phyloP scores from a whole-genome alignment of 35 echinoderm and acorn worm species.

The Heliocidaris tuberculata region DNA sequence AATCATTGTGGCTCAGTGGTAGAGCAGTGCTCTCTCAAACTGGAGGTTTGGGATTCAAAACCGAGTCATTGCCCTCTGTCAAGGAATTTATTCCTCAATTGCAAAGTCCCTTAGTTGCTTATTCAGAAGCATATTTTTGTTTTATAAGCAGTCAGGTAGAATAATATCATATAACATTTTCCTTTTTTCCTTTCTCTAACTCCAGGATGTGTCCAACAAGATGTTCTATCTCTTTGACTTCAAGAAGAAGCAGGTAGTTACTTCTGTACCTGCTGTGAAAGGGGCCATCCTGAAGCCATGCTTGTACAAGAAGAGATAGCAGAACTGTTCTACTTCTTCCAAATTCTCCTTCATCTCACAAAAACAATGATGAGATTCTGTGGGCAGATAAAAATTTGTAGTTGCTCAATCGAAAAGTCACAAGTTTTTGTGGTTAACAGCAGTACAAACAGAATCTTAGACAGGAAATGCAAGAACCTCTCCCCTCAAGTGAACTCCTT shows the following conservation, averaged over 20 bases:
- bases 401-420: background rate
- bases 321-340: background rate
- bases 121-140: no score
- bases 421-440: background rate
- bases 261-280: conserved; percentile 19
- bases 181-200: background rate
- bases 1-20: no score
- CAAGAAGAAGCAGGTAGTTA: conserved; percentile 50
- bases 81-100: no score
- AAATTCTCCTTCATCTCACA: background rate
- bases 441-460: no score
- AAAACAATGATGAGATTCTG: background rate
- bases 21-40: no score
- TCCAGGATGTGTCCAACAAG: conserved; percentile 81
- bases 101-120: no score
- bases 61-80: no score
- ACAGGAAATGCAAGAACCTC: no score
- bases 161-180: background rate
- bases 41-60: no score
- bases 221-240: conserved; percentile 83
- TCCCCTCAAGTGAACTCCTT: no score
- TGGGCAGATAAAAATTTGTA: background rate
- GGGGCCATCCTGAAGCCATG: conserved; percentile 73
- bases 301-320: conserved; percentile 77
- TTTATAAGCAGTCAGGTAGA: no score